phyloP scores from a whole-genome alignment of 1,140 invertebrate genomes.

The Drosophila kohkoa region DNA sequence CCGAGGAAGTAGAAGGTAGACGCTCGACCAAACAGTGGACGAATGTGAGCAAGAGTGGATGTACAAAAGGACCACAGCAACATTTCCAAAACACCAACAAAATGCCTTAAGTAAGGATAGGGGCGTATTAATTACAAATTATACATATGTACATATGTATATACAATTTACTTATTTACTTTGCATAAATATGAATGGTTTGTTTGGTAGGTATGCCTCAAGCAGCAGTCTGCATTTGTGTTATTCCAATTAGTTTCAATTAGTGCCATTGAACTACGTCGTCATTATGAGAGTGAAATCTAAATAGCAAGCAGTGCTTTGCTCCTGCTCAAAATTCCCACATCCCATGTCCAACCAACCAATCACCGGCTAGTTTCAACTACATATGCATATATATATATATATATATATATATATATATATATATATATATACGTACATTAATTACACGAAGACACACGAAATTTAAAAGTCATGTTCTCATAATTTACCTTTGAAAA shows the following conservation, averaged over 20 bases:
- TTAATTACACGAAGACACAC: constrained; percentile 37
- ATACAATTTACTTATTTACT: constrained; percentile 29
- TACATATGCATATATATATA: background rate
- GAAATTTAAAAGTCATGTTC: constrained; percentile 51
- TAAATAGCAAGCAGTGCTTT: constrained; percentile 14
- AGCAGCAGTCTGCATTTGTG: constrained; percentile 53
- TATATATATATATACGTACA: background rate
- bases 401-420: too few relatives aligned
- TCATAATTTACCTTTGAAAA: constrained; percentile 97
- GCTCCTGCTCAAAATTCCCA: constrained; percentile 30
- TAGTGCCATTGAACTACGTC: constrained; percentile 70
- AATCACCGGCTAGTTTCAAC: constrained; percentile 29
- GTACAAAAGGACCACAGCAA: constrained; percentile 61
- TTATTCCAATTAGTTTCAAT: constrained; percentile 81
- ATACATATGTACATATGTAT: constrained; percentile 15
- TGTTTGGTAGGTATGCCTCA: constrained; percentile 28
- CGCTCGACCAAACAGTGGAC: constrained; percentile 22
- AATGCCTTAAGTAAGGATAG: constrained; percentile 29
- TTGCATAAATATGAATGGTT: constrained; percentile 25
- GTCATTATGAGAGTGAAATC: constrained; percentile 52
- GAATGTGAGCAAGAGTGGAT: constrained; percentile 13
- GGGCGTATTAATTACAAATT: constrained; percentile 52
- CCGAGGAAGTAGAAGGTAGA: constrained; percentile 3
- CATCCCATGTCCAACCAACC: constrained; percentile 10
- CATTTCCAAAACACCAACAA: constrained; percentile 23